Conservation (phyloP, 1,140 invertebrate genomes). For the Wasmannia auropunctata region DNA sequence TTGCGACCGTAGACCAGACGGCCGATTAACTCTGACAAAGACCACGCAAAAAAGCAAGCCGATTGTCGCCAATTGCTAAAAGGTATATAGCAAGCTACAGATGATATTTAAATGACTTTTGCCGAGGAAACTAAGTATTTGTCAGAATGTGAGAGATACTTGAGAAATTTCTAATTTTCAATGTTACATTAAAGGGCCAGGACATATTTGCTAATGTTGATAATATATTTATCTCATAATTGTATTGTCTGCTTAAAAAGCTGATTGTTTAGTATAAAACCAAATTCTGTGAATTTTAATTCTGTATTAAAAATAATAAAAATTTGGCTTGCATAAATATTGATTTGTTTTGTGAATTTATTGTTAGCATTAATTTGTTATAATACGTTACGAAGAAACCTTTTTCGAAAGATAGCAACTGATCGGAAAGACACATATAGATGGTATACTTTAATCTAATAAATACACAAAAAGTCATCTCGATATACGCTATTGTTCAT, state of each 20-base stretch:
- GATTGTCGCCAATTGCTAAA: not conserved
- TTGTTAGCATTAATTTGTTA: not conserved
- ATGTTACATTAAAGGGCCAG: not conserved
- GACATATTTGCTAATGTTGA: not conserved
- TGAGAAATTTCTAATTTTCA: not conserved
- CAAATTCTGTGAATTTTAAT: not conserved
- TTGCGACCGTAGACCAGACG: not conserved
- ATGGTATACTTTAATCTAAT: constrained; percentile 5
- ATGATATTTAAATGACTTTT: not conserved
- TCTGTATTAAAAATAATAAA: not conserved
- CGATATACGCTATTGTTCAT: not conserved
- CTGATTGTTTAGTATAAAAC: not conserved
- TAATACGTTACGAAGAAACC: not conserved
- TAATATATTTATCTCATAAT: not conserved
- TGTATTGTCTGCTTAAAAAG: not conserved
- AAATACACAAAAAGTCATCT: not conserved
- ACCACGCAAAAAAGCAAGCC: not conserved
- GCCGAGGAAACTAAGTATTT: not conserved
- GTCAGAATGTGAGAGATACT: not conserved
- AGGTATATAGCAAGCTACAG: not conserved
- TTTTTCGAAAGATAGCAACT: not conserved
- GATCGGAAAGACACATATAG: not conserved
- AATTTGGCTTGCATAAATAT: not conserved
- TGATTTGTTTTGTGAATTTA: not conserved
- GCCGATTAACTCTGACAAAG: not conserved